phyloP scores from a whole-genome alignment of 2,113 vertebrate species.

The Apaloderma vittatum region DNA sequence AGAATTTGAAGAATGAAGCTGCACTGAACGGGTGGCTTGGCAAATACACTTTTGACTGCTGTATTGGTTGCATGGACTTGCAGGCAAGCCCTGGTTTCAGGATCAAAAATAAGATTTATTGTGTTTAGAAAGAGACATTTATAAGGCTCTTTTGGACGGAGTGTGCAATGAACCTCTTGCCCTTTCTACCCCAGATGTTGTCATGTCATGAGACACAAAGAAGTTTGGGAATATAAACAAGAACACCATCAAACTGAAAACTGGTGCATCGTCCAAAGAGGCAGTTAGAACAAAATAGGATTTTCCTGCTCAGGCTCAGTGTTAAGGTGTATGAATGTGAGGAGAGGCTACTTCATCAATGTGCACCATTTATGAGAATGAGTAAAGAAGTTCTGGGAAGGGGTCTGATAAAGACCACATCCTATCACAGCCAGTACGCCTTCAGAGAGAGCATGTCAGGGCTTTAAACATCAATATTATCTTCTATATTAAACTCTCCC shows the following conservation, averaged over 20 bases:
- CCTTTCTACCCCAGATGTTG: neutral
- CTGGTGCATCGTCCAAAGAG: neutral
- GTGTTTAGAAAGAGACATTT: neutral
- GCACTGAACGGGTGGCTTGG: neutral
- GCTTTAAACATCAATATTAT: neutral
- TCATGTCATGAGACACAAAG: neutral
- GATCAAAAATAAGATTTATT: neutral
- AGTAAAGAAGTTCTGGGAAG: neutral
- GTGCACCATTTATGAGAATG: neutral
- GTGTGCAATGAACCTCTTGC: neutral
- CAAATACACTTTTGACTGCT: neutral
- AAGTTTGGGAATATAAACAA: neutral
- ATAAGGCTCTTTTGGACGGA: neutral
- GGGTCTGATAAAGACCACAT: neutral
- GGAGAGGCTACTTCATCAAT: neutral
- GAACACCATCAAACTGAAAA: neutral
- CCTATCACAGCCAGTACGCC: neutral
- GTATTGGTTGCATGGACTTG: neutral
- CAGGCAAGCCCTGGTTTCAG: neutral
- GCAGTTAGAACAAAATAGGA: neutral
- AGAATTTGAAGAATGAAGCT: neutral
- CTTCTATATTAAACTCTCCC: neutral
- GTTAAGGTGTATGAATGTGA: neutral
- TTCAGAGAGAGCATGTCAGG: neutral
- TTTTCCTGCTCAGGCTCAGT: neutral